These are phyloP conservation scores for Micromesistius poutassou DNA, from an alignment of 2,797 vertebrate genomes.

Conservation along the genomic window DNA sequence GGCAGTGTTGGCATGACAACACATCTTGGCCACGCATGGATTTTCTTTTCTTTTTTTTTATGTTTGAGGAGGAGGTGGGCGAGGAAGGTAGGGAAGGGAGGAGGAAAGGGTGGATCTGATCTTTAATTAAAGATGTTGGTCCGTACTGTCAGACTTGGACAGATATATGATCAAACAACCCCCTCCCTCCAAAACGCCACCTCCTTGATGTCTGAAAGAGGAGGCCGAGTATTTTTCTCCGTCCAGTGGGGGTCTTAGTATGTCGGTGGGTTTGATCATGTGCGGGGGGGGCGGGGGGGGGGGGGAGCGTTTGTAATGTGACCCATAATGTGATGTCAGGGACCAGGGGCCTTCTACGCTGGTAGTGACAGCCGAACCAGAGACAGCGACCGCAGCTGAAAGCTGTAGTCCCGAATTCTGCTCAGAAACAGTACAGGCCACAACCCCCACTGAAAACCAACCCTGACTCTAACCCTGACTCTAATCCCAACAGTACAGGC, in stretches of 20 bases:
- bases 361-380: slow-evolving; percentile 42
- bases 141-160: slow-evolving; percentile 86
- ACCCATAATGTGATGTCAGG: slow-evolving; percentile 54
- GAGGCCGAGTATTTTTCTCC: slow-evolving; percentile 68
- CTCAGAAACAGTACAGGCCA: too few species aligned
- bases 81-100: background rate
- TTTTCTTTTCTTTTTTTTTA: slow-evolving; percentile 22
- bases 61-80: background rate
- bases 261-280: background rate
- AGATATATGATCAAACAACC: slow-evolving; percentile 84
- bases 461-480: too few species aligned
- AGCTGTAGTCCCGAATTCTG: slow-evolving; percentile 15
- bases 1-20: slow-evolving; percentile 58
- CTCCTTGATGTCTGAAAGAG: slow-evolving; percentile 74
- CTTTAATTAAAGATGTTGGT: slow-evolving; percentile 94
- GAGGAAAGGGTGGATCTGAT: slow-evolving; percentile 67
- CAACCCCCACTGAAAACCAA: too few species aligned
- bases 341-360: slow-evolving; percentile 41
- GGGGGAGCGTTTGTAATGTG: slow-evolving; percentile 60
- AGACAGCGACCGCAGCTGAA: slow-evolving; percentile 11
- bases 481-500: background rate
- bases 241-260: background rate
- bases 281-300: background rate
- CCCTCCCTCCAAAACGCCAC: slow-evolving; percentile 34
- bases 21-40: slow-evolving; percentile 50